Evolutionary conservation across 2,888 invertebrate genomes (phyloP).

Genomic region (Arctia plantaginis): DNA sequence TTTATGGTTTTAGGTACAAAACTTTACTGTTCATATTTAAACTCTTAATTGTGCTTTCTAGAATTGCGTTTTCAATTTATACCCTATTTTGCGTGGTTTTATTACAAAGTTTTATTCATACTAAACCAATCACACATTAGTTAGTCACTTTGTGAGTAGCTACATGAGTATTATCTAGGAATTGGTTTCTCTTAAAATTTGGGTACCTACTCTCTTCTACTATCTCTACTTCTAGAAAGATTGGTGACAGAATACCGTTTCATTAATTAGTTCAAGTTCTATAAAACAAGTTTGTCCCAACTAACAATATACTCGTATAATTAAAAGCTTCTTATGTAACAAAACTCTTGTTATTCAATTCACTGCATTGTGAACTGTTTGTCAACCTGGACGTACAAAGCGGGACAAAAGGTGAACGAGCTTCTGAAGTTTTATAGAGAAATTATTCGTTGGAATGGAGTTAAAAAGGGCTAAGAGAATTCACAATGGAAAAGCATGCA

Average conservation of each 20-base stretch:
- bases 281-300: neutral
- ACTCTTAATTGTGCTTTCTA: neutral
- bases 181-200: too few relatives aligned
- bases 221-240: too few relatives aligned
- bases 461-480: conserved; percentile 47
- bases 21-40: neutral
- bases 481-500: conserved; percentile 49
- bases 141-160: too few relatives aligned
- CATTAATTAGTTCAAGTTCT: neutral
- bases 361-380: conserved; percentile 5
- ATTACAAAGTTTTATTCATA: too few relatives aligned
- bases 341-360: neutral
- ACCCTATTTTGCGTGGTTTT: too few relatives aligned
- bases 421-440: conserved; percentile 45
- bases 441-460: conserved; percentile 51
- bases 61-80: neutral
- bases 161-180: too few relatives aligned
- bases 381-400: conserved; percentile 30
- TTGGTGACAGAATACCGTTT: neutral
- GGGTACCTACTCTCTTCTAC: neutral
- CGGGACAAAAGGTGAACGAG: conserved; percentile 43
- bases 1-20: neutral
- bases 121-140: too few relatives aligned
- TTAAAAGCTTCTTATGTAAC: neutral
- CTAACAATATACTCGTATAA: neutral